Percentiles rank a stretch among this genome's conserved stretches.
These are phyloP conservation scores for Andrena fulva DNA, from an alignment of 2,888 invertebrate species.

Conservation along the genomic window DNA sequence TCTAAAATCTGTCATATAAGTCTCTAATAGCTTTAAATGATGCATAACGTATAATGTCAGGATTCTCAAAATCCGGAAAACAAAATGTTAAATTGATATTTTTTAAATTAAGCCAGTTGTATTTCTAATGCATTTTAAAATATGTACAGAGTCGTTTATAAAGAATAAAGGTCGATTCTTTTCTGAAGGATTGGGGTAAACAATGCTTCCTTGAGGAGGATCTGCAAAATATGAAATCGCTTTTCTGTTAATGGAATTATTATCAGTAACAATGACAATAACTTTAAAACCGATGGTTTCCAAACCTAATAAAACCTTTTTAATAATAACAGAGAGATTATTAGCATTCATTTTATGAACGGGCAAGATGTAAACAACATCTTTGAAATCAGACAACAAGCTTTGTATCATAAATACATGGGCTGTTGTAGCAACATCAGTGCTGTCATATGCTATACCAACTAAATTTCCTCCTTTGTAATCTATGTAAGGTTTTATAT, in stretches of 20 bases:
- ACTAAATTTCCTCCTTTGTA: conserved; percentile 12
- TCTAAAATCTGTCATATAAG: neutral
- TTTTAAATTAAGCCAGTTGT: conserved; percentile 16
- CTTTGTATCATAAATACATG: conserved; percentile 16
- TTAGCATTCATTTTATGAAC: conserved; percentile 3
- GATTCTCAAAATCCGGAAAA: conserved; percentile 8
- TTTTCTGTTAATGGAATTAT: conserved; percentile 8
- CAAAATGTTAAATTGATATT: neutral
- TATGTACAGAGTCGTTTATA: conserved; percentile 2
- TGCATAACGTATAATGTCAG: neutral
- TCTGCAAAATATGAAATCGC: conserved; percentile 5
- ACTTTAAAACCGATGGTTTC: conserved; percentile 9
- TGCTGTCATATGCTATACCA: conserved; percentile 1
- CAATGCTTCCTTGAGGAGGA: neutral
- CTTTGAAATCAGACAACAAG: neutral
- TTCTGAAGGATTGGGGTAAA: conserved; percentile 2
- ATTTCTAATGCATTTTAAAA: conserved; percentile 4
- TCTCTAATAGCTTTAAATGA: conserved; percentile 9
- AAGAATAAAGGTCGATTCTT: neutral
- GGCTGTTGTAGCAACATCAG: neutral
- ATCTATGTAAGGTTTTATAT: conserved; percentile 11
- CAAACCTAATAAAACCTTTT: conserved; percentile 12
- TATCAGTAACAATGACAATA: neutral
- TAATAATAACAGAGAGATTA: conserved; percentile 5
- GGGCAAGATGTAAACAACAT: conserved; percentile 5